Evolutionary conservation across 2,797 vertebrate species (phyloP), one percentile per base, ranked within the genome.

Genomic region (Sebastes umbrosus): DNA sequence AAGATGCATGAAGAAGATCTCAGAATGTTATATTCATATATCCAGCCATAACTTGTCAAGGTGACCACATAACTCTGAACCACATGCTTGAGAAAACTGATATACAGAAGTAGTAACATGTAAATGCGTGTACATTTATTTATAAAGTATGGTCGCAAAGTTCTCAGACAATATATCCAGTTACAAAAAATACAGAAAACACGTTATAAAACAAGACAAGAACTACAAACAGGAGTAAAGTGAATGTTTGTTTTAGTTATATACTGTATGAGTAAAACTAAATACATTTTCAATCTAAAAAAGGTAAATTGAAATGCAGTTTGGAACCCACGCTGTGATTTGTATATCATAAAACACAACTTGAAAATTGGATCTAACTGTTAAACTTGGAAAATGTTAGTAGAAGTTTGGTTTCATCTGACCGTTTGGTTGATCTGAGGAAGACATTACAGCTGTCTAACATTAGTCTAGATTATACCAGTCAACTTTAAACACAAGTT

Each of bases 1-100:
- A 86, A 88, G 79, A 88, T 96, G 95, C 95, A 96, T 95, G 65
- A 91, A 84, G 83, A 78, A 55, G 29, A 69, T 80, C 34, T 79
- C 82, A 83, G 80, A 90, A 84, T 90, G 88, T 84, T 36, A 73
- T 52, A 87, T 83, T 57, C 65, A 91, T 84, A 76, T 86, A 82
- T 74, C 55, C 78, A 80, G 63, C 36, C 80, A 87, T 80, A 34
- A 55, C 75, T 86, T 88, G 77, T 91, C 77, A 39, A 75, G 43
- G 72, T 81, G 80, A 77, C 52, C 34, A 72, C 77, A 68, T 77
- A 69, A 69, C 32, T 80, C 43, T 76, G 25, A 65, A 77, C 52
- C 77, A 77, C 63, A 52, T 79, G 82, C 91, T 84, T 87, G 86
- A 82, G 70, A 90, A 92, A 90, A 87, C 86, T 84, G 90, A 91